A percentile compares a stretch with the other conserved stretches of the same genome.
These are phyloP conservation scores for Manacus vitellinus DNA, from an alignment of 2,113 vertebrate species.

Conservation along the genomic window DNA sequence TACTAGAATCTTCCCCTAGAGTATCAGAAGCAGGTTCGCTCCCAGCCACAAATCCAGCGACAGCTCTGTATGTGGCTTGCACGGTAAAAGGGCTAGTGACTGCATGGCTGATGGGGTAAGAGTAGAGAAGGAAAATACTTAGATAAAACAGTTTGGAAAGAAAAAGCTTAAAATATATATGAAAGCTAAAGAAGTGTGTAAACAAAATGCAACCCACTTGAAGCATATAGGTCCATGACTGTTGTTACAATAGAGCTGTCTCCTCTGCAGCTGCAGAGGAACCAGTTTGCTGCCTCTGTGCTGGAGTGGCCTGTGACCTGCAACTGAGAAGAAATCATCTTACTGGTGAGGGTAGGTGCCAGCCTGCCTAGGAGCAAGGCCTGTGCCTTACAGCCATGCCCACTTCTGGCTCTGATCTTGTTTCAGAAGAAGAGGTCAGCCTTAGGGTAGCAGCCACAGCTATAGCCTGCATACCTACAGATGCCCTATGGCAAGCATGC, in stretches of 20 bases:
- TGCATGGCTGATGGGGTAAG: background rate
- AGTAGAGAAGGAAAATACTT: background rate
- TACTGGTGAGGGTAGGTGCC: background rate
- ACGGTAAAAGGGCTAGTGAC: background rate
- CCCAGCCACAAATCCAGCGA: background rate
- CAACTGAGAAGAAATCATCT: background rate
- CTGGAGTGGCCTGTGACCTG: background rate
- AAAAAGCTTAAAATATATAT: background rate
- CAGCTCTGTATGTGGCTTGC: background rate
- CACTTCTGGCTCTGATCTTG: background rate
- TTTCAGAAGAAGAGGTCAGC: background rate
- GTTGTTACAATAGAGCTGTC: background rate
- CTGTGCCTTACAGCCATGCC: background rate
- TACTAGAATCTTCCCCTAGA: background rate
- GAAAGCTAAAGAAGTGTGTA: background rate
- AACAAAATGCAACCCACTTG: background rate
- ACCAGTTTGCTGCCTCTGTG: background rate
- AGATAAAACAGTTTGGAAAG: background rate
- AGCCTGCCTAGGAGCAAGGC: rapidly evolving
- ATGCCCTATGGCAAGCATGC: rapidly evolving
- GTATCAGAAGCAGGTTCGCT: background rate
- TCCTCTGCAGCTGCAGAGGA: background rate
- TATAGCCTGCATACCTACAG: rapidly evolving
- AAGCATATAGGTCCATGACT: background rate
- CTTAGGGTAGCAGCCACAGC: background rate